Evolutionary conservation across 2,888 invertebrate genomes (phyloP), one percentile per base, ranked within the genome.

Genomic region (Eristalis intricaria): DNA sequence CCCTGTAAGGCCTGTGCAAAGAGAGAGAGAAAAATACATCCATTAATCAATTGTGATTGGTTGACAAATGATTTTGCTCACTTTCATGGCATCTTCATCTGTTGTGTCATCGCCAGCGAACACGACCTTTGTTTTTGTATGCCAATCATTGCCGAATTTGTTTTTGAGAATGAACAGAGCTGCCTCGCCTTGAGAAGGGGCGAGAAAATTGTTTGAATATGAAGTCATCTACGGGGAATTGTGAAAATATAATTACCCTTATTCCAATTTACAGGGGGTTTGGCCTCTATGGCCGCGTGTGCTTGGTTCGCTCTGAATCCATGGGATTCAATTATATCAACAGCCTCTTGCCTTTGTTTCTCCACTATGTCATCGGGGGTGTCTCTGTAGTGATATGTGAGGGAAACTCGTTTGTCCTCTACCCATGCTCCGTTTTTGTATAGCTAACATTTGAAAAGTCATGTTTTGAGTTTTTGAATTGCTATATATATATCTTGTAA

Each of bases 71-170:
- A 32, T 23, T n/a, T 26, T 11, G 89, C 90, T 90, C 91, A 97
- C 97, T 94, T 95, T 94, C 97, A 98, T 97, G 50, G 97, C 97
- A 92, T 98, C 97, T 93, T 98, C 97, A 91, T 98, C 98, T 0
- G 97, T 98, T 78, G 95, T 95, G 92, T 97, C 98, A 92, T 98
- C 97, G 84, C 98, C 98, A 40, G 96, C 97, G 90, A 97, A 98
- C 86, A 98, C 96, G 89, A 97, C 96, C 89, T 95, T 93, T 71
- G 96, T 94, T 64, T 96, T 92, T 90, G 96, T 94, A 77, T 95
- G 94, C 96, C 96, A 96, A 90, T 96, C 95, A 0, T 95, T 94
- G 0, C 96, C 96, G 90, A 96, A 96, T 15, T 96, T 95, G 0
- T 95, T 95, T 69, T 96, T 94, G 22, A 96, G 92, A 88, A 97